phyloP scores from a whole-genome alignment of 92 coral and sea anemone species.

The Pocillopora grandis region DNA sequence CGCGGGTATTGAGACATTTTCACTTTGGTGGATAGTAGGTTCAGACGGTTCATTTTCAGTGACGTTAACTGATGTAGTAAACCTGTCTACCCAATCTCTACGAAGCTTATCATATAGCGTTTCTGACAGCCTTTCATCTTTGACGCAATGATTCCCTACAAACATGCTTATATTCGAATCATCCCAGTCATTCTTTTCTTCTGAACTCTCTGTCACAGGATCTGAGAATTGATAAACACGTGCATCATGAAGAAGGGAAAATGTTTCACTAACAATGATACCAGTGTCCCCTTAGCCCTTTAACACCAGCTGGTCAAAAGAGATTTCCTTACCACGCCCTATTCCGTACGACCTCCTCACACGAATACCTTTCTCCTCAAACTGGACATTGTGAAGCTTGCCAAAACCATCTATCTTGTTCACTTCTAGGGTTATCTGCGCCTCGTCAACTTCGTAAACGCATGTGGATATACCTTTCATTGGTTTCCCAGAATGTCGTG shows the following conservation, averaged over 20 bases:
- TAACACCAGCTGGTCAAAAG: conserved; percentile 30
- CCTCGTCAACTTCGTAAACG: conserved; percentile 45
- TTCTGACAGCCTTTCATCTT: conserved; percentile 33
- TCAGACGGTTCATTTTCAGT: conserved; percentile 26
- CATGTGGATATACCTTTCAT: conserved; percentile 65
- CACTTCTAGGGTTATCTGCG: conserved; percentile 40
- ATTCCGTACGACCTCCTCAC: conserved; percentile 58
- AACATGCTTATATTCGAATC: conserved; percentile 33
- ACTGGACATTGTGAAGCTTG: conserved; percentile 52
- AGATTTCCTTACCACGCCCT: conserved; percentile 53
- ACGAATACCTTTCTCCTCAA: conserved; percentile 45
- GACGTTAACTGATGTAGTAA: background rate
- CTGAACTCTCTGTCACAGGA: conserved; percentile 16
- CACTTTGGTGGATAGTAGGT: background rate
- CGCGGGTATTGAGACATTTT: conserved; percentile 1
- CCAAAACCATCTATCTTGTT: conserved; percentile 50
- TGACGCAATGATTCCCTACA: conserved; percentile 36
- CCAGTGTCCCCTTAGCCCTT: conserved; percentile 36
- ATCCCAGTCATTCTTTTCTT: background rate
- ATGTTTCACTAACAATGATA: conserved; percentile 18
- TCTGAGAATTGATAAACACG: conserved; percentile 23
- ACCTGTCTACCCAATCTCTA: conserved; percentile 48
- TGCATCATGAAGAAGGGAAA: conserved; percentile 32
- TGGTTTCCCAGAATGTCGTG: conserved; percentile 61
- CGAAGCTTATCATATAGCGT: conserved; percentile 39